phyloP scores from a whole-genome alignment of 2,888 invertebrate species.

The Acronicta aceris region DNA sequence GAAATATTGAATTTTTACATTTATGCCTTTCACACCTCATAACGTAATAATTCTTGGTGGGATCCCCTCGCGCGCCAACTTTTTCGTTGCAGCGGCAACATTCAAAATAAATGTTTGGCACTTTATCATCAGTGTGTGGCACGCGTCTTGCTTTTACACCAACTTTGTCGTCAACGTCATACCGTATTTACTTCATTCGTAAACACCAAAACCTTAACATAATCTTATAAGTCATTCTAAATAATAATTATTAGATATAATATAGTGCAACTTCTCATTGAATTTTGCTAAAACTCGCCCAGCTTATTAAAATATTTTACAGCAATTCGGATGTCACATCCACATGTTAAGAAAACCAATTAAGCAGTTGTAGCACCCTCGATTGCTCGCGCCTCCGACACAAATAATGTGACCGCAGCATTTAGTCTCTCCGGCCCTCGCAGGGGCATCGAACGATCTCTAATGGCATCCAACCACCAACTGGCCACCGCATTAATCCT shows the following conservation, averaged over 20 bases:
- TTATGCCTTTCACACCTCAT: slow-evolving; percentile 89
- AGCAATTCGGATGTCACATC: slow-evolving; percentile 41
- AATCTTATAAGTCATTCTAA: no score
- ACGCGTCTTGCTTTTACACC: slow-evolving; percentile 55
- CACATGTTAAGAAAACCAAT: slow-evolving; percentile 62
- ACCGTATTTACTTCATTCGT: slow-evolving; percentile 36
- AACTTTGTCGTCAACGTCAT: slow-evolving; percentile 60
- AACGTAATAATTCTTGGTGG: slow-evolving; percentile 87
- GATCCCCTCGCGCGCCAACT: slow-evolving; percentile 79
- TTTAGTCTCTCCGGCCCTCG: slow-evolving; percentile 73
- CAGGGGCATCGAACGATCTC: slow-evolving; percentile 82
- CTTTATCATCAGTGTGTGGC: slow-evolving; percentile 79
- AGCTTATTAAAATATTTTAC: slow-evolving; percentile 38
- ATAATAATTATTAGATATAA: no score
- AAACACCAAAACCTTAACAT: neutral
- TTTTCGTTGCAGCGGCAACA: slow-evolving; percentile 85
- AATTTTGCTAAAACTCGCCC: neutral
- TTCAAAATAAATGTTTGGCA: slow-evolving; percentile 87
- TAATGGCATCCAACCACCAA: slow-evolving; percentile 87
- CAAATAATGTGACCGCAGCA: slow-evolving; percentile 83
- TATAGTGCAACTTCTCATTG: neutral
- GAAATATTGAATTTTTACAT: slow-evolving; percentile 89
- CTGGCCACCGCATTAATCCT: slow-evolving; percentile 88
- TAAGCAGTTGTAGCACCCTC: slow-evolving; percentile 63
- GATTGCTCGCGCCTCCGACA: slow-evolving; percentile 65